Evolutionary conservation across 2,888 invertebrate species (phyloP).

Genomic region (Helicoverpa assulta): DNA sequence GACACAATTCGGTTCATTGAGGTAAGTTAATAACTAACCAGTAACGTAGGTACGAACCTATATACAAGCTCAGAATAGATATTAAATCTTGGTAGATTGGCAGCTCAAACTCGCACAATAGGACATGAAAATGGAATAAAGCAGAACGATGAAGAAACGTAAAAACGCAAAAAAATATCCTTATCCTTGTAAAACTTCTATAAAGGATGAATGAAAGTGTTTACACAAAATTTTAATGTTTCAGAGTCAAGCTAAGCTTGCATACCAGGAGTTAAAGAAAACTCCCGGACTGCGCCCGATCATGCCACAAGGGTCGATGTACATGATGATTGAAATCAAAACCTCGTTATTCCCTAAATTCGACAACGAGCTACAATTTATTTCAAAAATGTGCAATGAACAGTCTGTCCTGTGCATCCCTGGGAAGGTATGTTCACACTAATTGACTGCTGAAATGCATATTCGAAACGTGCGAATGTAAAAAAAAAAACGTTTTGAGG

Average conservation of each 20-base stretch:
- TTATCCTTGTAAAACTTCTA: no score
- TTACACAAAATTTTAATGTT: constrained; percentile 10
- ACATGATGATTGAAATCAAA: constrained; percentile 98
- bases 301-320: constrained; percentile 99
- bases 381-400: constrained; percentile 96
- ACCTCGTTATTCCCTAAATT: constrained; percentile 95
- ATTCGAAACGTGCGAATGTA: no score
- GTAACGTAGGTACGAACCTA: no score
- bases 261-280: constrained; percentile 92
- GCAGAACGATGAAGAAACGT: no score
- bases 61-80: no score
- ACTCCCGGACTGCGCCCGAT: constrained; percentile 96
- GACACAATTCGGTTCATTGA: constrained; percentile 90
- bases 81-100: no score
- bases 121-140: no score
- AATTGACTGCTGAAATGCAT: not conserved
- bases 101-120: no score
- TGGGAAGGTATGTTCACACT: constrained; percentile 93
- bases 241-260: constrained; percentile 94
- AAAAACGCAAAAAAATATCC: no score
- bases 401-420: constrained; percentile 99
- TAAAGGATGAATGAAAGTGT: not conserved
- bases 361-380: constrained; percentile 95
- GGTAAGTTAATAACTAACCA: constrained; percentile 65
- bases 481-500: not conserved